phyloP scores from a whole-genome alignment of 2,888 invertebrate genomes.

The Smittia aterrima region DNA sequence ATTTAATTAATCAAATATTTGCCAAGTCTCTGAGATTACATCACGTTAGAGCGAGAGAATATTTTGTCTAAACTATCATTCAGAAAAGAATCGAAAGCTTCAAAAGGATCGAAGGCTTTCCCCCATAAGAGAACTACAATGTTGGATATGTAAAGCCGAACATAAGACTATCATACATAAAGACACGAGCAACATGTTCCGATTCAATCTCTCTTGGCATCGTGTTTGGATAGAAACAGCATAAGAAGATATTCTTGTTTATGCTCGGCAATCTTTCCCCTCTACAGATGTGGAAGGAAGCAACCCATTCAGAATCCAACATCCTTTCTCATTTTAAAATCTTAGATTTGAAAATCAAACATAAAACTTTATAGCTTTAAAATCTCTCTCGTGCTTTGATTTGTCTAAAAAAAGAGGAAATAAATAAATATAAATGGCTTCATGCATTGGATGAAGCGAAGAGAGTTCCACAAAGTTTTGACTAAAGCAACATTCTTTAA shows the following conservation, averaged over 20 bases:
- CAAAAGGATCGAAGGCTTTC: not conserved
- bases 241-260: conserved; percentile 20
- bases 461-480: not conserved
- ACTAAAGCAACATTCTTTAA: conserved; percentile 40
- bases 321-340: conserved; percentile 32
- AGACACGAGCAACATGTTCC: conserved; percentile 24
- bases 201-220: not conserved
- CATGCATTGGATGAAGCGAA: not conserved
- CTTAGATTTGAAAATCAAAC: conserved; percentile 20
- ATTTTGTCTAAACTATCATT: not conserved
- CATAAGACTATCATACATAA: conserved; percentile 1
- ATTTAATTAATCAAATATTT: conserved; percentile 22
- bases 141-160: not conserved
- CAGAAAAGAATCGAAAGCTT: not conserved
- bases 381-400: not conserved
- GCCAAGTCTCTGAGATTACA: not conserved
- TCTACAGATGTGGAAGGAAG: not conserved
- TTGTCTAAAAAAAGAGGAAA: not conserved
- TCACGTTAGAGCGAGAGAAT: conserved; percentile 11
- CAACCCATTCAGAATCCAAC: not conserved
- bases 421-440: conserved; percentile 35
- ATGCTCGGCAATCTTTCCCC: conserved; percentile 26
- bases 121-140: not conserved
- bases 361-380: conserved; percentile 33
- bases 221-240: not conserved